These are phyloP conservation scores for Takifugu flavidus DNA, from an alignment of 2,113 vertebrate species.

Conservation along the genomic window DNA sequence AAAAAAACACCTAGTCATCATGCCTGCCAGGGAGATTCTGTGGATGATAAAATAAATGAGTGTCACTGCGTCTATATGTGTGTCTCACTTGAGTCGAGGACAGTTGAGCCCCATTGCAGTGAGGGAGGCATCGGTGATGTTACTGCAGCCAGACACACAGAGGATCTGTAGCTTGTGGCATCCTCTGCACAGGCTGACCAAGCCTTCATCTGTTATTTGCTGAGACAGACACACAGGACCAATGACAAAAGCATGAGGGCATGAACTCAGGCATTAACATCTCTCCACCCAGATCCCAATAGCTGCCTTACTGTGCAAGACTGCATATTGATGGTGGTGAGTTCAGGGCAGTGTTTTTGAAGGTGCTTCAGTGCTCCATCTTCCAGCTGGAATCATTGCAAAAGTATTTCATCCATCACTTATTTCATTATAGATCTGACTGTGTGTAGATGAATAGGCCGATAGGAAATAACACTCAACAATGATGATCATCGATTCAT, in stretches of 20 bases:
- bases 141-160: slow-evolving; percentile 88
- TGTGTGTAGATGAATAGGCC: neutral
- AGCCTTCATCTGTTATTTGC: slow-evolving; percentile 88
- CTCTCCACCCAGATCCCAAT: neutral
- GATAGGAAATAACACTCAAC: neutral
- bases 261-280: neutral
- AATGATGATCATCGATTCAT: neutral
- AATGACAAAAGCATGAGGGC: slow-evolving; percentile 4
- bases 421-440: neutral
- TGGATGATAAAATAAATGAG: neutral
- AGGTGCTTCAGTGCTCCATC: slow-evolving; percentile 90
- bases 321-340: slow-evolving; percentile 88
- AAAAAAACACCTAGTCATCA: neutral
- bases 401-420: neutral
- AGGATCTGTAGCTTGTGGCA: slow-evolving; percentile 87
- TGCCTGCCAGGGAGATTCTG: neutral
- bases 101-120: slow-evolving; percentile 90
- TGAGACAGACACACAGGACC: slow-evolving; percentile 46
- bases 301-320: slow-evolving; percentile 83
- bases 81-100: slow-evolving; percentile 86
- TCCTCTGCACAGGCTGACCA: slow-evolving; percentile 86
- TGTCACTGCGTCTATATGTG: slow-evolving; percentile 1
- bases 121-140: slow-evolving; percentile 88
- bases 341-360: slow-evolving; percentile 87
- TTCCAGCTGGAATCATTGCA: slow-evolving; percentile 75